phyloP scores from a whole-genome alignment of 2,797 vertebrate species.

The Clarias platycephalus region DNA sequence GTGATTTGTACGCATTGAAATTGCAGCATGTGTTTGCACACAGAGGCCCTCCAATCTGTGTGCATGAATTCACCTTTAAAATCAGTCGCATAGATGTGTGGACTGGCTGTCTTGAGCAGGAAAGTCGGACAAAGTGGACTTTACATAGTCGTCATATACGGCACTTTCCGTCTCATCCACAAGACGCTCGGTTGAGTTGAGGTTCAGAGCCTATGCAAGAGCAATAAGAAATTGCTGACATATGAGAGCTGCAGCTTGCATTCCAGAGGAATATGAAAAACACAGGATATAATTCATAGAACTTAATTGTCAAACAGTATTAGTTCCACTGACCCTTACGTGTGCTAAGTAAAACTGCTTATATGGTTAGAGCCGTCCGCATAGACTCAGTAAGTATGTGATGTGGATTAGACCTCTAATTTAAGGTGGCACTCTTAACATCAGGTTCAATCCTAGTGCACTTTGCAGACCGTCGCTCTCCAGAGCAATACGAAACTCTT shows the following conservation, averaged over 20 bases:
- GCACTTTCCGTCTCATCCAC: background rate
- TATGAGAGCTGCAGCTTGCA: background rate
- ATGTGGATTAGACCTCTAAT: background rate
- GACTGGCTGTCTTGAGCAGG: background rate
- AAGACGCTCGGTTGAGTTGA: background rate
- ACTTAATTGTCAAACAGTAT: background rate
- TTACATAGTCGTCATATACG: too few species aligned
- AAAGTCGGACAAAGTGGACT: background rate
- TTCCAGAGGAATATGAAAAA: background rate
- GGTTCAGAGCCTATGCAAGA: background rate
- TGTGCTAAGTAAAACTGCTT: background rate
- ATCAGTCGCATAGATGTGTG: background rate
- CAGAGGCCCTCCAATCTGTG: too few species aligned
- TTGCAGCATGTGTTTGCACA: background rate
- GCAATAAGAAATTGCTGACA: background rate
- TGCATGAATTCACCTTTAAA: background rate
- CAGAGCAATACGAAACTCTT: background rate
- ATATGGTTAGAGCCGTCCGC: background rate
- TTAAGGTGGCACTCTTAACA: background rate
- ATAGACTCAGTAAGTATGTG: background rate
- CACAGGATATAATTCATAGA: background rate
- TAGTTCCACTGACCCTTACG: background rate
- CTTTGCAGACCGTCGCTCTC: background rate
- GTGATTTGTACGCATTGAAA: background rate
- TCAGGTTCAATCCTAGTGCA: background rate